Base-by-base conservation (phyloP, 2,113 vertebrate species). In the Pterocles burchelli region DNA sequence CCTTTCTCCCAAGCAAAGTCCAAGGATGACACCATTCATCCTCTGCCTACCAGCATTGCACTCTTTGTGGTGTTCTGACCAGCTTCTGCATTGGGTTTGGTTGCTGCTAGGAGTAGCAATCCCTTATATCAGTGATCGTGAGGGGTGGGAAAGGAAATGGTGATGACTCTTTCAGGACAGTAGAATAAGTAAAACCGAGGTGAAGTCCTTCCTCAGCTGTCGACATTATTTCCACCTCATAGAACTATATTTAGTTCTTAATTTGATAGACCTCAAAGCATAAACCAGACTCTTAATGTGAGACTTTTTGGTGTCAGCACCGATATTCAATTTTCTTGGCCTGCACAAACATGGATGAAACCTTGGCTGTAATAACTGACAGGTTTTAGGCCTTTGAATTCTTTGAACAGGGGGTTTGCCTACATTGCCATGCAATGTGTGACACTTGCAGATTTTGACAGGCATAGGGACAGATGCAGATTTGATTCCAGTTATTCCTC, bases 391-490 rank as follows among this genome's bases (percentile, higher is more conserved):
- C 14, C 11, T 93, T 55, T 41, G 41, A 41, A 18, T 1, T 70
- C 6, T 66, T 83, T 41, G 43, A 82, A 8, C 1, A 25, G 3
- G 4, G 34, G 22, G 4, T 58, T 79, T 75, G 3, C 28, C 17
- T 54, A 14, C 17, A 26, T 6, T 66, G 38, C 4, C 24, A 45
- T 45, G 29, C 29, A 34, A 58, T 8, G 1, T 6, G 7, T n/a
- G 10, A 33, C 16, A n/a, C 12, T 38, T 75, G 18, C 21, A 59
- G 38, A 59, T 43, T 91, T 76, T 46, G 8, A 34, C 15, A 46
- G 25, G 1, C 0, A 0, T 49, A 17, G 13, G 9, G 11, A n/a
- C 6, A 49, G 29, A 61, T 21, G 10, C 6, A 18, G 58, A 65
- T 76, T 68, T 8, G 5, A 6, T 80, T 2, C 13, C 6, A 18